These are phyloP conservation scores for human (Homo sapiens) DNA, from an alignment of 2,113 vertebrate genomes.

Conservation along the genomic window GRCh38 chr1:204270001-204270500, in stretches of 20 bases:
- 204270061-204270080: fast-evolving
- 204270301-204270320: not conserved
- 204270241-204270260: not conserved
- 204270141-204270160: not conserved
- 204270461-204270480: not conserved
- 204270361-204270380: not conserved
- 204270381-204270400: not conserved
- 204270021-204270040: not conserved
- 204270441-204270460: not conserved
- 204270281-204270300: not conserved
- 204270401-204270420: not conserved
- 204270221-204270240: not conserved
- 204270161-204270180: not conserved
- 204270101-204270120: not conserved
- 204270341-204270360: not conserved
- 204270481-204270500: too few relatives aligned
- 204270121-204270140: not conserved
- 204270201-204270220: not conserved
- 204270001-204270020: not conserved
- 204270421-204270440: not conserved
- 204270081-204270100: not conserved
- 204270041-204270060: not conserved
- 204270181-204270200: fast-evolving
- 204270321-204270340: not conserved
- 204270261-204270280: not conserved